These are phyloP conservation scores for Parauchenoglanis punctatus DNA, from an alignment of 2,797 vertebrate genomes.

Conservation along the genomic window DNA sequence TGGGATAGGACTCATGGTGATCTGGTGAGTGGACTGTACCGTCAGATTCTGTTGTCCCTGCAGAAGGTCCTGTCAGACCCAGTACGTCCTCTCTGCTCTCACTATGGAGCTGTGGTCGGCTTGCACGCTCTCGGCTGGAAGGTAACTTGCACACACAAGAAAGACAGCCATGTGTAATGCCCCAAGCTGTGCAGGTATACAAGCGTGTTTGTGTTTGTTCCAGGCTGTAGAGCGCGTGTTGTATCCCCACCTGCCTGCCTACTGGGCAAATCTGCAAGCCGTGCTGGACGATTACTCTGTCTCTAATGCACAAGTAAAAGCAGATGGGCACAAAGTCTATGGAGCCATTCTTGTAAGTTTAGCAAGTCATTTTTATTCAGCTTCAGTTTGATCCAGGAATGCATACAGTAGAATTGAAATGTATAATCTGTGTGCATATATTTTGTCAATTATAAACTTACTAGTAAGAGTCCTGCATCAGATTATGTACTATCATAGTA, in stretches of 20 bases:
- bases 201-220: not conserved
- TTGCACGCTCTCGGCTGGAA: constrained; percentile 92
- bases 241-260: constrained; percentile 89
- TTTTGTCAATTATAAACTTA: not conserved
- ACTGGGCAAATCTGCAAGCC: constrained; percentile 91
- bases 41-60: constrained; percentile 89
- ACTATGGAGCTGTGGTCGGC: constrained; percentile 92
- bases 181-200: not conserved
- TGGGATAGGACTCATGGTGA: constrained; percentile 85
- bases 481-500: not conserved
- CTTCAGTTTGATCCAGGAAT: not conserved
- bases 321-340: constrained; percentile 93
- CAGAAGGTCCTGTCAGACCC: constrained; percentile 93
- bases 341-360: constrained; percentile 89
- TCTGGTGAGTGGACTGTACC: constrained; percentile 88
- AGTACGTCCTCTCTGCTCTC: constrained; percentile 90
- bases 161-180: not conserved
- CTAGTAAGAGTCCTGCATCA: not conserved
- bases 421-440: not conserved
- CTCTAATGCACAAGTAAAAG: constrained; percentile 94
- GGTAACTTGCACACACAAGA: constrained; percentile 66
- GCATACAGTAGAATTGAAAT: not conserved
- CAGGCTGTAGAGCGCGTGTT: constrained; percentile 91
- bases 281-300: constrained; percentile 92
- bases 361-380: not conserved